Base-by-base conservation (phyloP, 2,888 invertebrate genomes). In the Drosophila falleni region DNA sequence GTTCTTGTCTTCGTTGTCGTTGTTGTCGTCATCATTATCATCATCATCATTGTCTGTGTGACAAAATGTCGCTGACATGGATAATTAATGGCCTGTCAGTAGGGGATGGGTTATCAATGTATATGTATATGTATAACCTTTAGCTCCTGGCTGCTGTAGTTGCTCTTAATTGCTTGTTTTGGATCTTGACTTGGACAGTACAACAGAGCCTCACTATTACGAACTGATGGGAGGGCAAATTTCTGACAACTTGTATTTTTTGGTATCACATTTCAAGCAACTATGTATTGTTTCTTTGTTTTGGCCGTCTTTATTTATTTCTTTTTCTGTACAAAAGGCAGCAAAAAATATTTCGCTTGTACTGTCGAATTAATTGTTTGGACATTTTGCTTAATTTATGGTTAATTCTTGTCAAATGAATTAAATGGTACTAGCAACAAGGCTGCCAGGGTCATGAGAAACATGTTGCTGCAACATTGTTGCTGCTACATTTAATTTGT, bases 61-160 rank as follows among this genome's bases (percentile, higher is more conserved):
- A 88, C 85, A 85, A 88, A 89, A 86, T 86, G 87, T 74, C 89
- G 87, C 84, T 87, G 87, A 87, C 87, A 89, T 89, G 84, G 87
- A 89, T 86, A 86, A 86, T 89, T 89, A 86, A 86, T 89, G 81
- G 82, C 69, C 68, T 81, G 69, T 67, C 71, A 63, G 62, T 41
- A 31, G 70, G 50, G 64, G 59, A n/a, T n/a, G 42, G 42, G 16
- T 42, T 51, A 56, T 55, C 55, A 10, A 31, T 31, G 8, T 11
- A 33, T 15, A 33, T 31, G 9, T 16, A n/a, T 33, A 33, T 33
- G 9, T 55, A 26, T 63, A 49, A 41, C 51, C 62, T 47, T 35
- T 39, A 70, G 39, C 56, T 60, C 13, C 33, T 41, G 35, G 15
- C 50, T 58, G 41, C 55, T 46, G 35, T 55, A 49, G 26, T 56